Evolutionary conservation across 2,888 invertebrate genomes (phyloP), one percentile per base, ranked within the genome.

Genomic region (Eupeodes luniger): DNA sequence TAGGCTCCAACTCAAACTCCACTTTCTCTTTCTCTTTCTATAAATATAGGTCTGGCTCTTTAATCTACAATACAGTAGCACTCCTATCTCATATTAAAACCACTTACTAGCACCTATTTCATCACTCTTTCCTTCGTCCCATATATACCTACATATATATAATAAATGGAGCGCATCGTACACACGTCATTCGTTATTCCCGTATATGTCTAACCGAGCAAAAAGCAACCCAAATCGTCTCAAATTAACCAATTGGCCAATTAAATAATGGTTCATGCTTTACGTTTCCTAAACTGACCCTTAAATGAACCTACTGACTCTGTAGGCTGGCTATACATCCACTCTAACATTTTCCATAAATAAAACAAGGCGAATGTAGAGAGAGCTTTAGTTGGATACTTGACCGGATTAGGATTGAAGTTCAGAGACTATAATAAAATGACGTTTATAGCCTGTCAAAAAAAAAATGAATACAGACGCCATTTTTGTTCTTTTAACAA

Each of bases 231-330:
- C 55, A 77, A 74, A 76, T 74, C 77, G 74, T 70, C 85, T 78
- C 67, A 81, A 85, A 88, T 88, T 70, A 88, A 78, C 85, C 78
- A 78, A 88, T 85, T 81, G 81, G 51, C 70, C 88, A 88, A 88
- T 88, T 88, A 88, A 85, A 79, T 75, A 67, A 78, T 75, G 62
- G 10, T 59, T 44, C 66, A n/a, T 77, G 47, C 47, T 49, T 49
- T 44, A 27, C 9, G 44, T 47, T 40, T 47, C 19, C n/a, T 16
- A 61, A 40, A 51, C 59, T 74, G 47, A 19, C 57, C 61, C 40
- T 27, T 27, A 5, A n/a, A 51, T 40, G 47, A 70, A 16, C 14
- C 57, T 40, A 47, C 44, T 66, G 27, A 66, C 66, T 66, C 49
- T 62, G 49, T 66, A 40, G 6, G 40, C 40, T 27, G 27, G 27